Conservation (phyloP, 2,888 invertebrate species). For the Acrobeloides nanus region DNA sequence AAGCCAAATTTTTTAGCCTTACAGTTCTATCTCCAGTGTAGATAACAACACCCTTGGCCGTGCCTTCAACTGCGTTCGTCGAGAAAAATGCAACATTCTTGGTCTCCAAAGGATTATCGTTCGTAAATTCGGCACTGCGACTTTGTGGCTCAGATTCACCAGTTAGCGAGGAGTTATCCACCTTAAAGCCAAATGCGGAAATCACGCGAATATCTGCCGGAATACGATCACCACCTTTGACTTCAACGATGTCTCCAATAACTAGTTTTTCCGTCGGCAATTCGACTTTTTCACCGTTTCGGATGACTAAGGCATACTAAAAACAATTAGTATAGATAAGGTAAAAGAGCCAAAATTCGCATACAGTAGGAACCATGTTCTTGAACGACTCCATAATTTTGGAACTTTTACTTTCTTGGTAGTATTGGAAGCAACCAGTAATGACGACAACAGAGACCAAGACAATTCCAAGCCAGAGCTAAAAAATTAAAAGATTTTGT, state of each 20-base stretch:
- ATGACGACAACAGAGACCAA: conserved; percentile 64
- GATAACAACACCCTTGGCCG: conserved; percentile 64
- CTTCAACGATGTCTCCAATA: conserved; percentile 91
- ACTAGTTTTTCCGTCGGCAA: conserved; percentile 69
- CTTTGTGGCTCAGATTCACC: conserved; percentile 58
- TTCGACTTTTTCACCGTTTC: conserved; percentile 55
- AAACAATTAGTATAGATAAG: conserved; percentile 1
- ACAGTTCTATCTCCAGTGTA: conserved; percentile 64
- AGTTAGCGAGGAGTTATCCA: conserved; percentile 23
- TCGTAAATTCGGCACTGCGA: conserved; percentile 56
- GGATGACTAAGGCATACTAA: conserved; percentile 20
- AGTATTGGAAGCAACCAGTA: conserved; percentile 67
- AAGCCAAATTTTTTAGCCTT: conserved; percentile 65
- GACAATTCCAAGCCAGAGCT: conserved; percentile 25
- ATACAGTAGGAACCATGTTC: conserved; percentile 55
- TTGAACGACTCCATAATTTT: conserved; percentile 34
- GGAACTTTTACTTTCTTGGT: conserved; percentile 65
- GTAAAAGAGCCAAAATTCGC: neutral
- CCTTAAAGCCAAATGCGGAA: conserved; percentile 84
- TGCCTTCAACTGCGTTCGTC: conserved; percentile 58
- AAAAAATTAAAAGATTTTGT: conserved; percentile 7
- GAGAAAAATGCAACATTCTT: conserved; percentile 59
- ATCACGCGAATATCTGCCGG: conserved; percentile 94
- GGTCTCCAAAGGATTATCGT: conserved; percentile 58
- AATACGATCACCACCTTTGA: conserved; percentile 94